Evolutionary conservation across 1,140 invertebrate species (phyloP).

Genomic region (Charaxes varanes): DNA sequence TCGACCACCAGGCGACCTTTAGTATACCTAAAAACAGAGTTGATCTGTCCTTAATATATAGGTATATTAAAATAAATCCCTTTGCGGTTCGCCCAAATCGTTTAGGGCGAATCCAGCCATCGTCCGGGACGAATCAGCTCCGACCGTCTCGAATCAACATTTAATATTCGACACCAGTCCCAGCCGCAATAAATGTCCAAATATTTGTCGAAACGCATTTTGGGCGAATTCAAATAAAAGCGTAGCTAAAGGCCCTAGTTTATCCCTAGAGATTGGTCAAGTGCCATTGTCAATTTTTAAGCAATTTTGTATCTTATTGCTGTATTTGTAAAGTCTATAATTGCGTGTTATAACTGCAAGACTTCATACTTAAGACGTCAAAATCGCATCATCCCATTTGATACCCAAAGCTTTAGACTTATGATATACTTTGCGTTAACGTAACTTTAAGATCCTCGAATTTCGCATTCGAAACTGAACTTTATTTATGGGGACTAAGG

Average conservation of each 20-base stretch:
- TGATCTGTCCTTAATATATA: slow-evolving; percentile 11
- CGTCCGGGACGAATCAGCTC: slow-evolving; percentile 41
- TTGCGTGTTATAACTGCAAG: neutral
- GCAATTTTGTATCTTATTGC: slow-evolving; percentile 3
- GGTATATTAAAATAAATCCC: slow-evolving; percentile 18
- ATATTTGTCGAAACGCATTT: slow-evolving; percentile 66
- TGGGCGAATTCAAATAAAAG: slow-evolving; percentile 66
- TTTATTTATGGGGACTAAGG: slow-evolving; percentile 9
- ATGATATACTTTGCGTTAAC: slow-evolving; percentile 35
- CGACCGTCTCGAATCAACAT: slow-evolving; percentile 51
- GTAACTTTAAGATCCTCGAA: slow-evolving; percentile 4
- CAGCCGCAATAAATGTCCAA: slow-evolving; percentile 65
- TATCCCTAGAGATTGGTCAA: slow-evolving; percentile 61
- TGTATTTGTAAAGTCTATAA: slow-evolving; percentile 1
- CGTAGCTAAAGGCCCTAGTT: slow-evolving; percentile 55
- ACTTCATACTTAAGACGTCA: slow-evolving; percentile 25
- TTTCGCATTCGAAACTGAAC: slow-evolving; percentile 7
- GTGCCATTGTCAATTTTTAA: slow-evolving; percentile 2
- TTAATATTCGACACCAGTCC: slow-evolving; percentile 64
- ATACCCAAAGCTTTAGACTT: slow-evolving; percentile 33
- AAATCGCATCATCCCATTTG: slow-evolving; percentile 24
- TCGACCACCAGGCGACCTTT: too few species aligned
- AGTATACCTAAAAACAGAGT: too few species aligned
- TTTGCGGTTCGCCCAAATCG: slow-evolving; percentile 23
- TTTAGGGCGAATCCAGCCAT: slow-evolving; percentile 40